Evolutionary conservation across 2,888 invertebrate species (phyloP), one percentile per base, ranked within the genome.

Genomic region (Plagodis pulveraria): DNA sequence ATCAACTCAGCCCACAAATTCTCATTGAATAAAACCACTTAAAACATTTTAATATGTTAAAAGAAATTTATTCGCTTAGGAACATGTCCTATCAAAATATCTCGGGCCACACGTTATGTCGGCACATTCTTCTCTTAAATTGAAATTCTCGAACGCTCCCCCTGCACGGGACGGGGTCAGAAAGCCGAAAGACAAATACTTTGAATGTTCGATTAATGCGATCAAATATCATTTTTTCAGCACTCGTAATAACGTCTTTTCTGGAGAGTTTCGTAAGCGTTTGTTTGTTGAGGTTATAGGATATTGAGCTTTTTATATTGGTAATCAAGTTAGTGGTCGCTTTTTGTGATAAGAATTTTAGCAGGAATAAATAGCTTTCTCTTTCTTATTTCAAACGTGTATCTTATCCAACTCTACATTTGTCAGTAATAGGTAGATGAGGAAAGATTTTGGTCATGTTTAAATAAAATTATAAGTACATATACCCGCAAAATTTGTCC

Each of bases 81-180:
- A 89, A 88, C 91, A 91, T 92, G 90, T 90, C 90, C 91, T 92
- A 92, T 92, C 91, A 92, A 92, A 92, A 92, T 92, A 91, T 91
- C 91, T 91, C 88, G 90, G 89, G 89, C 89, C 88, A 91, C 91
- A 91, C 91, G 91, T 91, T 92, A 90, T 91, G 92, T 91, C 87
- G 92, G 89, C 93, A 86, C 93, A 93, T 93, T 93, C 93, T 93
- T 93, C 93, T 92, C 91, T 86, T 91, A 93, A 93, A 93, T 93
- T 93, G 93, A 92, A 93, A 93, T 93, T 93, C 93, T 92, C 89
- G 87, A 87, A 87, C 89, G 87, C 85, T 86, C 85, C 86, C 86
- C 89, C 86, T 84, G 82, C 60, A 84, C 80, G 83, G 87, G 89
- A 86, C 78, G 85, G 86, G 88, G 87, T 87, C 87, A 84, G 58